phyloP scores from a whole-genome alignment of 35 echinoderm and acorn worm genomes.

The Chiridota heheva region DNA sequence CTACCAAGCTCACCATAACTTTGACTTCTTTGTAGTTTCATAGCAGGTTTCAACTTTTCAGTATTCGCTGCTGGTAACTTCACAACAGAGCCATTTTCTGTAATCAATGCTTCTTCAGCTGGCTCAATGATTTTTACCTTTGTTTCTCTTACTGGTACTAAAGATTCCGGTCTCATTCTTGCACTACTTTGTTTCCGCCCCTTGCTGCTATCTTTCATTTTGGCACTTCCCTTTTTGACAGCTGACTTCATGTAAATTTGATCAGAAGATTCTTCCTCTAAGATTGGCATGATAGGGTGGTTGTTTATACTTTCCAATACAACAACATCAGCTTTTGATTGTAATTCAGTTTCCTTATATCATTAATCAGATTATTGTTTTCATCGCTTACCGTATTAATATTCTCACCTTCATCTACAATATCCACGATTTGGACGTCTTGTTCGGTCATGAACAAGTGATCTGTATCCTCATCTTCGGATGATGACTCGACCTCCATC shows the following conservation, averaged over 20 bases:
- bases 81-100: constrained; percentile 18
- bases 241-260: background rate
- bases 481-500: background rate
- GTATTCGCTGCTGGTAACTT: constrained; percentile 14
- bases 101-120: background rate
- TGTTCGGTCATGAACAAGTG: background rate
- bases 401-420: constrained; percentile 16
- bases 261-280: background rate
- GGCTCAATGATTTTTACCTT: constrained; percentile 40
- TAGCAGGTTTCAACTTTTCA: constrained; percentile 19
- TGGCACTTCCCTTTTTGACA: background rate
- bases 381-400: too few species aligned
- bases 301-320: background rate
- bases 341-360: background rate
- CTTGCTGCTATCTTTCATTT: background rate
- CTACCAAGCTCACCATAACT: constrained; percentile 8
- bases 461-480: background rate
- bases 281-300: background rate
- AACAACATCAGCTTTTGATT: background rate
- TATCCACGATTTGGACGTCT: constrained; percentile 18
- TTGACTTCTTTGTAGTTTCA: constrained; percentile 1
- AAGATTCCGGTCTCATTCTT: background rate
- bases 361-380: background rate
- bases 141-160: background rate
- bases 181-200: too few species aligned